Evolutionary conservation across 2,113 vertebrate species (phyloP), one percentile per base, ranked within the genome.

Genomic region (Procavia capensis): DNA sequence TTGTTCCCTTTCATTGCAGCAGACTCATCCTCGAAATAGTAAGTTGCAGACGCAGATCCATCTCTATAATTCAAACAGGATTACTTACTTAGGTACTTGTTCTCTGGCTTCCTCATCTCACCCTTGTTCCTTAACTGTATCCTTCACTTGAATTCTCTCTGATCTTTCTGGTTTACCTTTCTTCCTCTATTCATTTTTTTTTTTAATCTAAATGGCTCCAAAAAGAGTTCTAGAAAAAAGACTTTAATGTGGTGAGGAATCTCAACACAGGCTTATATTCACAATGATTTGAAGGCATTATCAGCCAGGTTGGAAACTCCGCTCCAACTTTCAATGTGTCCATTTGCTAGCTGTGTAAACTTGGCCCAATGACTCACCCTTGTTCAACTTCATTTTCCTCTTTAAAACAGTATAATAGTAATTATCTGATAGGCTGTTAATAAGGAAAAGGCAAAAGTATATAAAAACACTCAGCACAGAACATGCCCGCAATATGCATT

Each of bases 31-130:
- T 97, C 25, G 29, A 96, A 98, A 64, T 98, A 99, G 97, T 98
- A 99, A 0, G 99, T 99, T 2, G 99, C 99, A 25, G 99, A 99
- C 45, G 99, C 98, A 0, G 99, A 99, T 97, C 98, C 97, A 87
- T 99, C 99, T 98, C 99, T 99, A 94, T 31, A 96, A 97, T 1
- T 79, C 0, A 87, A 87, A 95, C 25, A 95, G 27, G 93, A 78
- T 70, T 9, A 3, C 9, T 87, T n/a, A 76, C 25, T 59, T 22
- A 72, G 9, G 4, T 2, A 9, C 0, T 1, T 0, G 24, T 1
- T 72, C 47, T 59, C n/a, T 47, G 36, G 57, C 25, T 25, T 68
- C 39, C 31, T 25, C 61, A n/a, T 83, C 16, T 31, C 66, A 50
- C 31, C 17, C 4, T 0, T 2, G 19, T 3, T 47, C 59, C 54